Conservation (phyloP, 2,113 vertebrate species). For the Trogon melanurus region DNA sequence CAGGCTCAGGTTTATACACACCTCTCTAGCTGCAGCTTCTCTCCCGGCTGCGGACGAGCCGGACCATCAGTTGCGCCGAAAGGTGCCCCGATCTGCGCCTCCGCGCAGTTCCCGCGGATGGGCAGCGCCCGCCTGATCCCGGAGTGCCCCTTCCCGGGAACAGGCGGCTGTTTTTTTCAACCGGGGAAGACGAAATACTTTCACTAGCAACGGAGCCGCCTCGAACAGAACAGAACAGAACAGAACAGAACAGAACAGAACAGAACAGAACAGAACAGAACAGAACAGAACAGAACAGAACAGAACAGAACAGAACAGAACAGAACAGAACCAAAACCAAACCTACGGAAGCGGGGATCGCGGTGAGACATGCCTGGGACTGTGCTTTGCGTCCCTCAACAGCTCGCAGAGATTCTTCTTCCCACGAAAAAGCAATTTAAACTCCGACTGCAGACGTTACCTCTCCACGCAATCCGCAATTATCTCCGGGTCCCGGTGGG, state of each 20-base stretch:
- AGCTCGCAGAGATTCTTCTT: not conserved
- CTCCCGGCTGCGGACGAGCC: not conserved
- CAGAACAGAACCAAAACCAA: not conserved
- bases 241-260: too few relatives aligned
- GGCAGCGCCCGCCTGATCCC: not conserved
- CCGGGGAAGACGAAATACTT: not conserved
- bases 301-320: too few relatives aligned
- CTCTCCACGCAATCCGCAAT: not conserved
- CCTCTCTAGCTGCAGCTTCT: not conserved
- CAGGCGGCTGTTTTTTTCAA: not conserved
- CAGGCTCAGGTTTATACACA: not conserved
- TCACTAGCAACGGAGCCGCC: not conserved
- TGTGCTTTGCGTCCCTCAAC: not conserved
- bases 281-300: too few relatives aligned
- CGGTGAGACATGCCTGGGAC: not conserved
- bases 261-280: too few relatives aligned
- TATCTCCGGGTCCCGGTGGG: not conserved
- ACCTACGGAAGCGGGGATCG: not conserved
- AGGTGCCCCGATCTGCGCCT: not conserved
- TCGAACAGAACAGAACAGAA: not conserved
- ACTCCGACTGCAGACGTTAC: not conserved
- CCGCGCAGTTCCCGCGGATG: not conserved
- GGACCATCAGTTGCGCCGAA: not conserved
- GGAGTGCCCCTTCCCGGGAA: too few relatives aligned
- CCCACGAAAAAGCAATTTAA: slow-evolving; percentile 5